Evolutionary conservation across 1,140 invertebrate species (phyloP), one percentile per base, ranked within the genome.

Genomic region (Nasonia giraulti): DNA sequence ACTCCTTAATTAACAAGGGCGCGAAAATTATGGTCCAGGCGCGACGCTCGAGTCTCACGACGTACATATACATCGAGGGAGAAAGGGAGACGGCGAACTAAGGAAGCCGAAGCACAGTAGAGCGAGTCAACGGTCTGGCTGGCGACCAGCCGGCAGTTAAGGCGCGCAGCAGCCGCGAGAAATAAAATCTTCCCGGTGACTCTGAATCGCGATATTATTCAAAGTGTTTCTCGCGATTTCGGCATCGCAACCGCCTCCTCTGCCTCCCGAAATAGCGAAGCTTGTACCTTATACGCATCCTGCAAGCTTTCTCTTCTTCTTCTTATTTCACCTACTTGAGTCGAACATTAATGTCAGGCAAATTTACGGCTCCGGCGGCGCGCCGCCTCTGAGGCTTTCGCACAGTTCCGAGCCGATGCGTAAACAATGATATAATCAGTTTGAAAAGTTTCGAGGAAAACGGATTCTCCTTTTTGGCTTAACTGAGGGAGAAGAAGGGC

Each of bases 201-300:
- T 92, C 90, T 89, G 91, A 92, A 92, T 92, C 88, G 91, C 84
- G 79, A 88, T 91, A 92, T 92, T 92, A 92, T 92, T 92, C 91
- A 92, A 92, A 92, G 90, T 90, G 88, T 91, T 91, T 92, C 91
- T 88, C 90, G 88, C 91, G 89, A 89, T 91, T 91, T 91, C 88
- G 87, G 86, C 69, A 17, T 12, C n/a, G 50, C 5, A 37, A 4
- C 20, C 40, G 40, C 69, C 83, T 27, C 69, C 40, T 37, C 55
- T 76, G 68, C 33, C 69, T 62, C 12, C 77, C 33, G 20, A 33
- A 62, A 37, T 40, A 20, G 7, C 27, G 37, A 44, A 17, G 86
- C 20, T 31, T 44, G 37, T 33, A 55, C 80, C 80, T 50, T 73
- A 71, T n/a, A 17, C 37, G 33, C 75, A n/a, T 20, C 44, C 40